Conservation (phyloP, 2,113 vertebrate genomes). For the Nyctereutes procyonoides region DNA sequence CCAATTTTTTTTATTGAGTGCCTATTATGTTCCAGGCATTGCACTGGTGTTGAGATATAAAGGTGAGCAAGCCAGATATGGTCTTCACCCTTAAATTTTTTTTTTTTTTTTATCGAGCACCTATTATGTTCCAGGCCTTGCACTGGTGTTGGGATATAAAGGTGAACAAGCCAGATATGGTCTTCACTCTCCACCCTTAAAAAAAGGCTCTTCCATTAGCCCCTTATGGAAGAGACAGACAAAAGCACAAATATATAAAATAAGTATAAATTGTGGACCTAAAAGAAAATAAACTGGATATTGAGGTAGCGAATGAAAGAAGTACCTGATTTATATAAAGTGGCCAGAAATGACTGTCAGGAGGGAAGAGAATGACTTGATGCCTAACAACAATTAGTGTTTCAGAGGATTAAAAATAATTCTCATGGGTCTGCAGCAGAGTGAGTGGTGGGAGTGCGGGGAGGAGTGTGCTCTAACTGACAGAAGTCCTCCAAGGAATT, state of each 20-base stretch:
- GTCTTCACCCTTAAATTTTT: neutral
- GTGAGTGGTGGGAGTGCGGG: neutral
- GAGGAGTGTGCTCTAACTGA: too few species aligned
- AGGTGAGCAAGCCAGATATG: neutral
- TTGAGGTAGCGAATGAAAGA: neutral
- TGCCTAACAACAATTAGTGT: neutral
- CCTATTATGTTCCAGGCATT: neutral
- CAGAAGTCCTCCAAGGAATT: neutral
- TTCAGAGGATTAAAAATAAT: conserved; percentile 20
- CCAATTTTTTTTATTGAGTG: neutral
- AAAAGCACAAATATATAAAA: neutral
- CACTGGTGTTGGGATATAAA: neutral
- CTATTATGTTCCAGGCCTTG: neutral
- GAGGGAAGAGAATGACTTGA: neutral
- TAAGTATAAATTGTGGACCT: neutral
- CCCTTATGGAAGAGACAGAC: neutral
- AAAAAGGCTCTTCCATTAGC: neutral
- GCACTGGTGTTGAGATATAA: neutral
- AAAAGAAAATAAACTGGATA: conserved; percentile 47
- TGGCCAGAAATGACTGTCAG: neutral
- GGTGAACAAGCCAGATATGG: neutral
- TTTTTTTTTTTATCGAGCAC: conserved; percentile 30
- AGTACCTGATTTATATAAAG: neutral
- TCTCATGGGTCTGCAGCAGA: neutral
- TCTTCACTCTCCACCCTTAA: neutral